phyloP scores from a whole-genome alignment of 2,797 vertebrate species.

The Peromyscus eremicus region DNA sequence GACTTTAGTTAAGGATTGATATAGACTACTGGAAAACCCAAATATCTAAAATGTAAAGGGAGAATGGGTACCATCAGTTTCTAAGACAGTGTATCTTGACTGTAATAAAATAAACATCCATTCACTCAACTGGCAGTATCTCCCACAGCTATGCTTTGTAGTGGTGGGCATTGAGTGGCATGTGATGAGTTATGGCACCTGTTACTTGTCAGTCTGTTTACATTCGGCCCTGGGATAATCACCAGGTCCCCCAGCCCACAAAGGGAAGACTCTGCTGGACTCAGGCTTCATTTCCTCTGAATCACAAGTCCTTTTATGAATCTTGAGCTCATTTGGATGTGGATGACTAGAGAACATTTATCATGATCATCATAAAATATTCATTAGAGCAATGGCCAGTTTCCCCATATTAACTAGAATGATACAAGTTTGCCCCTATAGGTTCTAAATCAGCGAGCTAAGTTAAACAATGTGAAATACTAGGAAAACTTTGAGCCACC shows the following conservation, averaged over 20 bases:
- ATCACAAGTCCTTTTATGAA: conserved; percentile 46
- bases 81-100: conserved; percentile 14
- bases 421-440: not conserved
- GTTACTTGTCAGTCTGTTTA: conserved; percentile 9
- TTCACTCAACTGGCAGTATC: not conserved
- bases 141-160: not conserved
- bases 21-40: not conserved
- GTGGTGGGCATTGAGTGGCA: not conserved
- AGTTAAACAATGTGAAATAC: conserved; percentile 20
- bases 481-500: not conserved
- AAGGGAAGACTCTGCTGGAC: conserved; percentile 15
- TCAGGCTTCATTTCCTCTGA: conserved; percentile 24
- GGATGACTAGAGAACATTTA: conserved; percentile 7
- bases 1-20: conserved; percentile 39
- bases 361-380: not conserved
- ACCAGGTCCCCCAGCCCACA: conserved; percentile 36
- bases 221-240: not conserved
- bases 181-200: not conserved
- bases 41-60: conserved; percentile 46
- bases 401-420: not conserved
- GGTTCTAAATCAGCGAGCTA: not conserved
- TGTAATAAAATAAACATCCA: not conserved
- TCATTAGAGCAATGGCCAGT: conserved; percentile 9
- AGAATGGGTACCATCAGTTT: conserved; percentile 27
- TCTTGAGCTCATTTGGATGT: conserved; percentile 36